phyloP scores from a whole-genome alignment of 2,113 vertebrate species.

The Lepus timidus region DNA sequence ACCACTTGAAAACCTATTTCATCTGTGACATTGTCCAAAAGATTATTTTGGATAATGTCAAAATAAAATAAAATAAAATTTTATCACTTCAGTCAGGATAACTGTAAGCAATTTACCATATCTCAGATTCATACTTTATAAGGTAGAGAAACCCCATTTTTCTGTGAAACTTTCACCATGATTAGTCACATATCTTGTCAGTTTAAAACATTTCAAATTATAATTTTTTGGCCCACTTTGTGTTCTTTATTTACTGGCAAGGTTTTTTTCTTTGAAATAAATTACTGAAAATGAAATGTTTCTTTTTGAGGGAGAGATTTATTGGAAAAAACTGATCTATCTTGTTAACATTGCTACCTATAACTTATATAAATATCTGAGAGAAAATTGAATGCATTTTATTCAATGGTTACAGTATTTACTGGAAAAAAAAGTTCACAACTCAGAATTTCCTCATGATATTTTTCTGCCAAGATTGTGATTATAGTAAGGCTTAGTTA shows the following conservation, averaged over 20 bases:
- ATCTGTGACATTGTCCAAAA: background rate
- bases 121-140: background rate
- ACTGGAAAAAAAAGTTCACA: background rate
- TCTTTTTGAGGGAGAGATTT: background rate
- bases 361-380: background rate
- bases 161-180: background rate
- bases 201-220: background rate
- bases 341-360: background rate
- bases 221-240: background rate
- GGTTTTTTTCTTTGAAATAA: constrained; percentile 54
- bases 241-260: background rate
- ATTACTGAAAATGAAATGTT: constrained; percentile 10
- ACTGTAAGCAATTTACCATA: constrained; percentile 16
- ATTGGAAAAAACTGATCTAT: constrained; percentile 38
- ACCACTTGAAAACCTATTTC: background rate
- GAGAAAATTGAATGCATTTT: constrained; percentile 34
- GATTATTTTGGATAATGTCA: constrained; percentile 21
- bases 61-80: background rate
- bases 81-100: constrained; percentile 2
- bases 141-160: background rate
- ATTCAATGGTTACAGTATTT: background rate
- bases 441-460: constrained; percentile 30
- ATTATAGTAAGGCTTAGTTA: background rate
- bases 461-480: background rate
- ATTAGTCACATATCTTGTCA: constrained; percentile 7